phyloP scores from a whole-genome alignment of 2,888 invertebrate genomes.

The Camptogramma bilineatum region DNA sequence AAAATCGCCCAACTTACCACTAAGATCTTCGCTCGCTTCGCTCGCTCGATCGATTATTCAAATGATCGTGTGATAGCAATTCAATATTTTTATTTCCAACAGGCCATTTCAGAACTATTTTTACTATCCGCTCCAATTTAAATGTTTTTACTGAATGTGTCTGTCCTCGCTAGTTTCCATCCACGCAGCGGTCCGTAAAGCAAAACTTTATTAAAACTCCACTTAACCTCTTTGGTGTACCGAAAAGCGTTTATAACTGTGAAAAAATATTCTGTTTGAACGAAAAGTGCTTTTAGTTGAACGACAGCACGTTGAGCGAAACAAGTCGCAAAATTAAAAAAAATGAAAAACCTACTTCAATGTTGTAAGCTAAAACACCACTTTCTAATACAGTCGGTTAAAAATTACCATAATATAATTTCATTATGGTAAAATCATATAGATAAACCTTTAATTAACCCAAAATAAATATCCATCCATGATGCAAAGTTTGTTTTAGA shows the following conservation, averaged over 20 bases:
- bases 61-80: no score
- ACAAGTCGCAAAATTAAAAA: no score
- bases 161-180: neutral
- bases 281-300: slow-evolving; percentile 30
- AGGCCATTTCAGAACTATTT: no score
- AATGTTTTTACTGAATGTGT: slow-evolving; percentile 15
- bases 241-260: slow-evolving; percentile 36
- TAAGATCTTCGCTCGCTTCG: no score
- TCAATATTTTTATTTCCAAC: no score
- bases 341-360: no score
- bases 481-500: neutral
- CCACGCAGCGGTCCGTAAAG: no score
- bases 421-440: neutral
- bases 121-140: no score
- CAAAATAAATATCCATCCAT: neutral
- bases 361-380: slow-evolving; percentile 5
- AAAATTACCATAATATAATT: neutral
- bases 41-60: no score
- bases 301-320: slow-evolving; percentile 1
- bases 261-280: slow-evolving; percentile 40
- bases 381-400: no score
- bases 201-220: slow-evolving; percentile 34
- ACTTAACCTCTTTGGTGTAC: slow-evolving; percentile 31
- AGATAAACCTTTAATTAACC: neutral
- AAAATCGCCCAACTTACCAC: no score